Percentiles rank a stretch among this genome's conserved stretches.
These are phyloP conservation scores for Conchocele bisecta DNA, from an alignment of 2,888 invertebrate species.

Conservation along the genomic window DNA sequence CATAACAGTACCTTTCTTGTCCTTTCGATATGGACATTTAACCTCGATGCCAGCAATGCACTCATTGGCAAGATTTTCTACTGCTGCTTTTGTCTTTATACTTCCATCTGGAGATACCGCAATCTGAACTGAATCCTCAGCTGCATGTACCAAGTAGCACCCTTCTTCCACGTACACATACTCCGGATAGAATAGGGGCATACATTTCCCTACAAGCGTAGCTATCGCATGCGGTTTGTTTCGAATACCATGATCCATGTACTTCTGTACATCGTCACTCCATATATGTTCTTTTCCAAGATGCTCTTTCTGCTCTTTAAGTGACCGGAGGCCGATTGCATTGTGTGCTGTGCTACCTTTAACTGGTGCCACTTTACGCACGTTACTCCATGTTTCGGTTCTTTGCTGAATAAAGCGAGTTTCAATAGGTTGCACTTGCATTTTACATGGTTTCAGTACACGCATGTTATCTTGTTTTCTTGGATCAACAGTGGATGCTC, in stretches of 20 bases:
- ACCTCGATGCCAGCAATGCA: slow-evolving; percentile 16
- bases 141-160: slow-evolving; percentile 27
- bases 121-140: not conserved
- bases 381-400: not conserved
- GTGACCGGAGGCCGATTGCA: not conserved
- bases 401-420: not conserved
- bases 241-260: slow-evolving; percentile 5
- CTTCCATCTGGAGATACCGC: slow-evolving; percentile 42
- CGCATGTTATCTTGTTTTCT: not conserved
- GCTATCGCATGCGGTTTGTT: slow-evolving; percentile 14
- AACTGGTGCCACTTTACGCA: not conserved
- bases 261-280: not conserved
- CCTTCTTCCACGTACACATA: slow-evolving; percentile 20
- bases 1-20: slow-evolving; percentile 2
- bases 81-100: not conserved
- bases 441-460: not conserved
- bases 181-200: slow-evolving; percentile 4
- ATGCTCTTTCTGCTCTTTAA: not conserved
- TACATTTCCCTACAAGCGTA: slow-evolving; percentile 8
- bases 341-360: not conserved
- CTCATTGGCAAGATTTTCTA: not conserved
- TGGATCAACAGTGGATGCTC: not conserved
- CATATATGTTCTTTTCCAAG: slow-evolving; percentile 2
- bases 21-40: slow-evolving; percentile 39
- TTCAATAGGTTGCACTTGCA: not conserved